Percentiles rank a stretch among this genome's conserved stretches.
These are phyloP conservation scores for Hoplostethus atlanticus DNA, from an alignment of 2,797 vertebrate genomes.

Conservation along the genomic window DNA sequence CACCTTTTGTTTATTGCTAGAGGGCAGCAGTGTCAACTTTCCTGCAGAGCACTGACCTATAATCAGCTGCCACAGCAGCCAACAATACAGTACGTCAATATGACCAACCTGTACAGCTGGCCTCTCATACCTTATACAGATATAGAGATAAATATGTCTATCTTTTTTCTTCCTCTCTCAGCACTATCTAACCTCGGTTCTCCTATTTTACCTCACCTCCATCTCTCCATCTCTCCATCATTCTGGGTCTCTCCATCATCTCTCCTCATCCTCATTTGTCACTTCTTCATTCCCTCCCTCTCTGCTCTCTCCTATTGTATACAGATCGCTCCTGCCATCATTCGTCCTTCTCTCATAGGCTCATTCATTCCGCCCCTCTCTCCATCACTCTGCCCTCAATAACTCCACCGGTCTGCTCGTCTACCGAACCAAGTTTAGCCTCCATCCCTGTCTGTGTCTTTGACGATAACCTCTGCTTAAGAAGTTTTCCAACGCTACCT, in stretches of 20 bases:
- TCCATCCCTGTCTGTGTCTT: constrained; percentile 56
- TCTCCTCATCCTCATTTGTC: constrained; percentile 67
- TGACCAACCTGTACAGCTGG: constrained; percentile 8
- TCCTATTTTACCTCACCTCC: constrained; percentile 45
- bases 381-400: constrained; percentile 65
- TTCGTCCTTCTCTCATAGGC: constrained; percentile 57
- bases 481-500: constrained; percentile 16
- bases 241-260: constrained; percentile 32
- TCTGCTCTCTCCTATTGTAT: constrained; percentile 59
- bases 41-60: constrained; percentile 33
- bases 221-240: constrained; percentile 60
- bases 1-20: constrained; percentile 22
- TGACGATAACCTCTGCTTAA: constrained; percentile 45
- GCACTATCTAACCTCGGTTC: constrained; percentile 31
- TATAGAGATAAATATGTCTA: background rate
- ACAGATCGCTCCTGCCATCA: constrained; percentile 67
- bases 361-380: constrained; percentile 66
- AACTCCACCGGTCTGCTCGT: constrained; percentile 65
- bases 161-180: constrained; percentile 14
- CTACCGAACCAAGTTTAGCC: constrained; percentile 59
- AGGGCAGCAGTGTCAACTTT: constrained; percentile 13
- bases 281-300: constrained; percentile 58
- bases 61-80: constrained; percentile 38
- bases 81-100: constrained; percentile 10
- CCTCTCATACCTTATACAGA: constrained; percentile 1